A percentile compares a stretch with the other conserved stretches of the same genome.
Conservation (phyloP, 2,888 invertebrate species). For the Frankliniella intonsa region DNA sequence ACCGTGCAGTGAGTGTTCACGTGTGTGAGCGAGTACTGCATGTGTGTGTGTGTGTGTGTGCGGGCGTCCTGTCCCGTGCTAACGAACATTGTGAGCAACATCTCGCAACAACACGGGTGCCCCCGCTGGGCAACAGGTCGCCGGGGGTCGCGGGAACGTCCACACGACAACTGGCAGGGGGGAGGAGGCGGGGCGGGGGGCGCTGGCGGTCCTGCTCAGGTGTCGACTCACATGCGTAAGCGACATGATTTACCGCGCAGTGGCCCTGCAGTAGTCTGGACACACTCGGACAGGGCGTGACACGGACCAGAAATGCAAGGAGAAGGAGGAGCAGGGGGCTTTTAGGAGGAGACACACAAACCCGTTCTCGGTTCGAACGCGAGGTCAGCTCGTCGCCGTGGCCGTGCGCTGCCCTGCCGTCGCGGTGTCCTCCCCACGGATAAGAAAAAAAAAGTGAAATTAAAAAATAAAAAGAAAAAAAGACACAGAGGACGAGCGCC, state of each 20-base stretch:
- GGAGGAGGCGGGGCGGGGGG: not conserved
- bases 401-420: no score
- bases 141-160: not conserved
- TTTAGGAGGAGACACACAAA: no score
- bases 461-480: no score
- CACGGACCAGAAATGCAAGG: no score
- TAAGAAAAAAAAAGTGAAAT: no score
- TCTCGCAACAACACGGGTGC: not conserved
- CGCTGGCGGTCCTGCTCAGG: not conserved
- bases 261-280: not conserved
- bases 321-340: no score
- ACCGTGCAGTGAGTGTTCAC: not conserved
- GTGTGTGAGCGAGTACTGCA: not conserved
- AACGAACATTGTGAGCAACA: constrained; percentile 20
- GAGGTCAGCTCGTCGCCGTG: no score
- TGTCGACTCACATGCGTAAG: no score
- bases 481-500: no score
- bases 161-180: not conserved
- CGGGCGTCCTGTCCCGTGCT: not conserved
- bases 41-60: not conserved
- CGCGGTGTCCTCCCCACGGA: no score
- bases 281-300: not conserved
- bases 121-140: not conserved
- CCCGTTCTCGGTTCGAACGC: no score
- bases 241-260: no score